A percentile compares a stretch with the other conserved stretches of the same genome.
Evolutionary conservation across 2,113 vertebrate genomes (phyloP).

Genomic region (Hiodon alosoides): DNA sequence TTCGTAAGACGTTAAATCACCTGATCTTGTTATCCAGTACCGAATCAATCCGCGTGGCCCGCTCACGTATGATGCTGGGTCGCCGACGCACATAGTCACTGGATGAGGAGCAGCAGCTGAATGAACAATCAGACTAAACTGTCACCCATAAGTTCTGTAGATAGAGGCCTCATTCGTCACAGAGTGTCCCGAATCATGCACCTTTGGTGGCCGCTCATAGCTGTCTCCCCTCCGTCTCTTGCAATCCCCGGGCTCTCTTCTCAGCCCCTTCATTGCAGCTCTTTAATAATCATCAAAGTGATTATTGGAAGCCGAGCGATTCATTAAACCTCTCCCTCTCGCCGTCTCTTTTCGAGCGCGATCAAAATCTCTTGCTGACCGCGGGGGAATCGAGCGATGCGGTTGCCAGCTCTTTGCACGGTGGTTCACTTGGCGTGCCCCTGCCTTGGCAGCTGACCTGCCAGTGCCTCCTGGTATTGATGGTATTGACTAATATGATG

Average conservation of each 20-base stretch:
- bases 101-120: too few species aligned
- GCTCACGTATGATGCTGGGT: too few species aligned
- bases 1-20: too few species aligned
- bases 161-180: neutral
- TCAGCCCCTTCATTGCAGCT: constrained; percentile 31
- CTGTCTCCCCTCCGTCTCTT: constrained; percentile 3
- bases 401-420: too few species aligned
- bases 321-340: constrained; percentile 38
- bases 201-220: neutral
- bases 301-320: constrained; percentile 54
- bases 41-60: too few species aligned
- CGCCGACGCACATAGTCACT: too few species aligned
- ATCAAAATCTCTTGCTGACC: neutral
- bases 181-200: neutral
- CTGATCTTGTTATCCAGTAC: too few species aligned
- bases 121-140: too few species aligned
- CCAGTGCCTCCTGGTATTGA: neutral
- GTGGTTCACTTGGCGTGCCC: too few species aligned
- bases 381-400: too few species aligned
- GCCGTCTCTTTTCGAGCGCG: neutral
- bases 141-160: too few species aligned
- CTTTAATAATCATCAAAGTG: constrained; percentile 55
- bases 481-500: neutral
- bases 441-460: too few species aligned
- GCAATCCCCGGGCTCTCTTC: constrained; percentile 41